Evolutionary conservation across 1,140 invertebrate genomes (phyloP), one percentile per base, ranked within the genome.

Genomic region (Lepidostoma basale): DNA sequence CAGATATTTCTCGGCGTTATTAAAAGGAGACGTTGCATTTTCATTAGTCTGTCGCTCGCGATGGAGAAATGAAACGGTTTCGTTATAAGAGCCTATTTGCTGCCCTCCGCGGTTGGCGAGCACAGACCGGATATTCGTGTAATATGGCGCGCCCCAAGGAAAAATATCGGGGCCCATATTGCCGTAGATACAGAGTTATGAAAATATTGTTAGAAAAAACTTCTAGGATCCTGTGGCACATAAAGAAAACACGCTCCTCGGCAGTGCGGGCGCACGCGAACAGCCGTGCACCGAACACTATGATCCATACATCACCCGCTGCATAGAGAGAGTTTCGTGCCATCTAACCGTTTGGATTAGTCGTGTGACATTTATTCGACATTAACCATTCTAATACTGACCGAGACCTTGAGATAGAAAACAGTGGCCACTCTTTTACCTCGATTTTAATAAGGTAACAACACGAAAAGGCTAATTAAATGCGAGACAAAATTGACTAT

Each of bases 191-290:
- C 22, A 12, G 18, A 36, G 18, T 59, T 59, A 40, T 40, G 33
- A 59, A 59, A 59, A 59, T 59, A 59, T 59, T 59, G 22, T 59
- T 59, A 8, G 54, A 40, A 59, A 59, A 59, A 59, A 59, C 49
- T 54, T 54, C 26, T 30, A 39, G 36, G 9, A 59, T 40, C 54
- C 14, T 36, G 30, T 20, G 18, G 20, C 12, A 23, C 10, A 18
- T 0, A 58, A 12, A 39, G 39, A 58, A 54, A 58, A 58, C 16
- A 58, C 54, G 54, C 28, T 12, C 33, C 14, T 33, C 30, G 12
- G n/a, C n/a, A n/a, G n/a, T n/a, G n/a, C n/a, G 20, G 26, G 2
- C 8, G 33, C 54, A 59, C 54, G 54, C 54, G 22, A 59, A 33
- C 12, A 33, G 30, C 12, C 30, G 12, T 33, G 30, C 30, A 33